Evolutionary conservation across 1,140 invertebrate genomes (phyloP), one percentile per base, ranked within the genome.

Genomic region (Drosophila eugracilis): DNA sequence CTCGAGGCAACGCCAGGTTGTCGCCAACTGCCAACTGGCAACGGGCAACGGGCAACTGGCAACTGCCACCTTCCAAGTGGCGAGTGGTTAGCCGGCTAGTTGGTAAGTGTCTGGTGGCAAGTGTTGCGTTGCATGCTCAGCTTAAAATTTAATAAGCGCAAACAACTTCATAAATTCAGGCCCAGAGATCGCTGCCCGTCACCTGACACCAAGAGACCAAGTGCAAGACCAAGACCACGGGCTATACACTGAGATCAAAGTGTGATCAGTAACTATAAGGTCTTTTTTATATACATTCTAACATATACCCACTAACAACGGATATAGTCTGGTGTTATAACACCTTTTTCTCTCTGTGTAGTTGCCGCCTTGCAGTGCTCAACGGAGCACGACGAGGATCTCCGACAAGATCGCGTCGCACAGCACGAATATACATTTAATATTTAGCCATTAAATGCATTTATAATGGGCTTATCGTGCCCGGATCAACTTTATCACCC

Each of bases 391-490:
- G 55, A 80, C 81, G 59, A 42, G 44, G 59, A 67, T 65, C n/a
- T n/a, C 36, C 47, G 62, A 67, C 65, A 69, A 69, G 62, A 69
- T 69, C 65, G 26, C 19, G 21, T 67, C 63, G 59, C 70, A 75
- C 73, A 67, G 76, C 78, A 86, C 63, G 73, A 86, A 81, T 86
- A 89, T 69, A 84, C 78, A 89, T 89, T 84, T 89, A 89, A 89
- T 88, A 89, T 89, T 84, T 89, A 78, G 58, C 72, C 78, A 88
- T 81, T 84, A 89, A 89, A 88, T 88, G 69, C 78, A 79, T 84
- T 89, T 89, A 79, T 89, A 89, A 89, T 89, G 73, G 75, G n/a
- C 85, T 89, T 80, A 89, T 89, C 84, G 85, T 89, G 85, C 50
- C 21, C 59, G 48, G 32, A 89, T 89, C 84, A 73, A 71, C 75